Evolutionary conservation across 2,888 invertebrate species (phyloP).

Genomic region (Bellardia pandia): DNA sequence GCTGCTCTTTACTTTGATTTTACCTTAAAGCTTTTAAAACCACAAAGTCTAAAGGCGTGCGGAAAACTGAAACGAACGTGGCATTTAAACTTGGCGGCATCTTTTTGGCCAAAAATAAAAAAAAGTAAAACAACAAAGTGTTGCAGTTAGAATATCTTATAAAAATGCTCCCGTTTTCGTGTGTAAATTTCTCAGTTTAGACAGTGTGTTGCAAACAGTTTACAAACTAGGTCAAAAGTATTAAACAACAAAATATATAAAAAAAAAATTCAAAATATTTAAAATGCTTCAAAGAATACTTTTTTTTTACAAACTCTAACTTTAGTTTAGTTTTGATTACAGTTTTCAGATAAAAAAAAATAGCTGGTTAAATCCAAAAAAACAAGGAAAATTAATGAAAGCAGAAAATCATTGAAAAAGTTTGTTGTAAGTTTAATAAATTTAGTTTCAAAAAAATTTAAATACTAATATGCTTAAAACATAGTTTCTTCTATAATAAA

Average conservation of each 20-base stretch:
- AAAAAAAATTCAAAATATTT: constrained; percentile 12
- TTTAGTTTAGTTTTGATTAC: constrained; percentile 41
- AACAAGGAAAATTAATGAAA: background rate
- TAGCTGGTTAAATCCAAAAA: background rate
- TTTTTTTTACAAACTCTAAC: background rate
- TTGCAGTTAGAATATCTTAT: constrained; percentile 61
- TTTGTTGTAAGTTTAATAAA: background rate
- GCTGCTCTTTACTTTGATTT: background rate
- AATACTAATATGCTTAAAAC: background rate
- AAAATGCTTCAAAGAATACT: background rate
- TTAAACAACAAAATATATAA: constrained; percentile 28
- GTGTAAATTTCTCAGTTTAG: constrained; percentile 34
- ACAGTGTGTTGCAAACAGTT: background rate
- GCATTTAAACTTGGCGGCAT: constrained; percentile 66
- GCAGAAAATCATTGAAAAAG: background rate
- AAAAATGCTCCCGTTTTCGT: constrained; percentile 66
- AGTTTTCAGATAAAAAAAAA: constrained; percentile 21
- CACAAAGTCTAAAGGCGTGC: constrained; percentile 33
- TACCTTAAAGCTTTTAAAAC: constrained; percentile 43
- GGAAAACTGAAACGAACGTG: constrained; percentile 14
- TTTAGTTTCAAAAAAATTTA: background rate
- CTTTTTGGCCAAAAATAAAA: constrained; percentile 40
- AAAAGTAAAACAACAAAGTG: constrained; percentile 48
- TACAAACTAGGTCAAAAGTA: constrained; percentile 63
- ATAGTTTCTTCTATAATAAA: constrained; percentile 21